phyloP scores from a whole-genome alignment of 2,113 vertebrate genomes.

The Calcarius ornatus region DNA sequence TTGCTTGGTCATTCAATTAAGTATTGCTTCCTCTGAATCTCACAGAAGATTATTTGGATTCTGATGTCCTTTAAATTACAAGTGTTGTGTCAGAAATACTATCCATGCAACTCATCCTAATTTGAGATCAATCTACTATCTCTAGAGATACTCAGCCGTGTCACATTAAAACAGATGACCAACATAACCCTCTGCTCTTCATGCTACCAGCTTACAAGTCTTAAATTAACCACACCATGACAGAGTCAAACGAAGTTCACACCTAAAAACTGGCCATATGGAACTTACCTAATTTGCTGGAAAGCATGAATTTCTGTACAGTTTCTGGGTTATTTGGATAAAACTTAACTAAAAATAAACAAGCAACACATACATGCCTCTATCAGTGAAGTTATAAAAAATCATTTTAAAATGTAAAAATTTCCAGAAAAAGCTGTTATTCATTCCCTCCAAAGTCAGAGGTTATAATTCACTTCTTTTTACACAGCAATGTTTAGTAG shows the following conservation, averaged over 20 bases:
- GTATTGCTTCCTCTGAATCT: not conserved
- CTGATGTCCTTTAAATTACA: not conserved
- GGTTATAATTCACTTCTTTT: not conserved
- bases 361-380: fast-evolving
- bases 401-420: not conserved
- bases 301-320: not conserved
- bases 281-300: not conserved
- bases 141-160: not conserved
- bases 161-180: not conserved
- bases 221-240: not conserved
- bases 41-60: not conserved
- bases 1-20: not conserved
- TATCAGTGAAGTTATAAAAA: not conserved
- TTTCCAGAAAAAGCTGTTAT: not conserved
- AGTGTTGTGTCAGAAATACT: not conserved
- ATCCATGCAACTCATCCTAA: not conserved
- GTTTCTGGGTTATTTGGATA: not conserved
- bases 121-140: not conserved
- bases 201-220: not conserved
- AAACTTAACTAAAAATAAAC: not conserved
- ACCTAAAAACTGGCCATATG: not conserved
- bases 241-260: not conserved
- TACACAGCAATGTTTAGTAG: not conserved
- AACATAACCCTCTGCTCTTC: not conserved
- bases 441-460: not conserved